A percentile compares a stretch with the other conserved stretches of the same genome.
These are phyloP conservation scores for Nerophis lumbriciformis DNA, from an alignment of 2,113 vertebrate genomes.

Conservation along the genomic window DNA sequence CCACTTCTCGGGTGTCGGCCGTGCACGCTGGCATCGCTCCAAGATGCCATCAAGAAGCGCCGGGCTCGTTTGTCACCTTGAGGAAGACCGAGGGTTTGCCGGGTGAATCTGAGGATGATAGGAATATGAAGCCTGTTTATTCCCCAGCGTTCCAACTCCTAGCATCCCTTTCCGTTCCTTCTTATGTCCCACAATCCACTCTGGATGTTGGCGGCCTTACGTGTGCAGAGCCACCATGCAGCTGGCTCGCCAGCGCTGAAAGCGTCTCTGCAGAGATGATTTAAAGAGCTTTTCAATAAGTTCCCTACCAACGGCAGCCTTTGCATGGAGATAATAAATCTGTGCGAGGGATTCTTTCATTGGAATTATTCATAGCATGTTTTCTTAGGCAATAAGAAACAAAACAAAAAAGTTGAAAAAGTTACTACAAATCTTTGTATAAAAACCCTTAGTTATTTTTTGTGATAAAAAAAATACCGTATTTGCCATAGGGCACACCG, in stretches of 20 bases:
- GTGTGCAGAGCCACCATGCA: constrained; percentile 11
- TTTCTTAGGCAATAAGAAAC: too few species aligned
- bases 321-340: not conserved
- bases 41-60: constrained; percentile 44
- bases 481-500: too few species aligned
- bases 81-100: constrained; percentile 21
- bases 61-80: constrained; percentile 49
- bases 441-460: too few species aligned
- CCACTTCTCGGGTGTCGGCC: constrained; percentile 46
- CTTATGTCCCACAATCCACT: constrained; percentile 28
- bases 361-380: not conserved
- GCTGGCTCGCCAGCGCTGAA: constrained; percentile 17
- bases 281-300: constrained; percentile 9
- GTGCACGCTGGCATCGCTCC: constrained; percentile 46
- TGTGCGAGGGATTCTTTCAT: too few species aligned
- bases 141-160: constrained; percentile 18
- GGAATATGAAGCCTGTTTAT: constrained; percentile 43
- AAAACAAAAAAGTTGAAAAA: too few species aligned
- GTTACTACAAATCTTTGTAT: too few species aligned
- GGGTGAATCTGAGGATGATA: constrained; percentile 37
- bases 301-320: constrained; percentile 1
- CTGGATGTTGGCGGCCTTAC: constrained; percentile 26
- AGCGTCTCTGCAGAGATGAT: constrained; percentile 7
- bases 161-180: constrained; percentile 39
- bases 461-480: too few species aligned